These are phyloP conservation scores for Caenorhabditis zanzibari DNA, from an alignment of 2,888 invertebrate genomes.

Conservation along the genomic window DNA sequence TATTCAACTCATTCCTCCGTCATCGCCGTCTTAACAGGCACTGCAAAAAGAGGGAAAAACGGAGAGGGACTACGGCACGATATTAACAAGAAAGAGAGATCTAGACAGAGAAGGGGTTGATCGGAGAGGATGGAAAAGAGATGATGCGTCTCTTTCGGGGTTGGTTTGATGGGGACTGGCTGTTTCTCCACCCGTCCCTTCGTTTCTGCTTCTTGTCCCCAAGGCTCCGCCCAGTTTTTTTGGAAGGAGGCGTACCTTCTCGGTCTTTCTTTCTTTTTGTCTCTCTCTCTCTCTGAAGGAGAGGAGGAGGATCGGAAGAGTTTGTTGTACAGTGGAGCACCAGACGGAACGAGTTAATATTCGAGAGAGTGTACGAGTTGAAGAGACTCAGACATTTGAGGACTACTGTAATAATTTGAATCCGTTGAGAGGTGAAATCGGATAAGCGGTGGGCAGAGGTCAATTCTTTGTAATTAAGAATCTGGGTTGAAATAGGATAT, in stretches of 20 bases:
- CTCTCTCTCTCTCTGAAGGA: slow-evolving; percentile 11
- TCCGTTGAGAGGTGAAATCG: slow-evolving; percentile 3
- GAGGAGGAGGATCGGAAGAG: slow-evolving; percentile 9
- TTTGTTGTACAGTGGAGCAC: slow-evolving; percentile 46
- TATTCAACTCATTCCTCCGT: slow-evolving; percentile 23
- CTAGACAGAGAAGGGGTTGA: slow-evolving; percentile 2
- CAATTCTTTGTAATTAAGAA: slow-evolving; percentile 14
- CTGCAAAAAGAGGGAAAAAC: not conserved
- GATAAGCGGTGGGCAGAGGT: slow-evolving; percentile 21
- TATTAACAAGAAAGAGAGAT: slow-evolving; percentile 23
- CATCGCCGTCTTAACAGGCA: slow-evolving; percentile 47
- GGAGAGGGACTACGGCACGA: slow-evolving; percentile 10
- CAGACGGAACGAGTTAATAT: slow-evolving; percentile 7
- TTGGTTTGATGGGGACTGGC: slow-evolving; percentile 37
- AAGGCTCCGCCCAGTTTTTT: slow-evolving; percentile 43
- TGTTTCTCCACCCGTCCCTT: slow-evolving; percentile 7
- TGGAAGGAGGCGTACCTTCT: slow-evolving; percentile 37
- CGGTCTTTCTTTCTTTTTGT: slow-evolving; percentile 14
- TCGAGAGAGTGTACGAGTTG: slow-evolving; percentile 21
- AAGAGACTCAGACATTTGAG: slow-evolving; percentile 16
- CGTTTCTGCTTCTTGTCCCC: not conserved
- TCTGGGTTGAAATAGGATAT: slow-evolving; percentile 1
- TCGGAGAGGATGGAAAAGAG: slow-evolving; percentile 31
- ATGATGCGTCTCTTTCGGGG: slow-evolving; percentile 31
- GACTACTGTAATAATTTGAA: slow-evolving; percentile 49